phyloP scores from a whole-genome alignment of 2,888 invertebrate species.

The Sphaeridia pumilis region DNA sequence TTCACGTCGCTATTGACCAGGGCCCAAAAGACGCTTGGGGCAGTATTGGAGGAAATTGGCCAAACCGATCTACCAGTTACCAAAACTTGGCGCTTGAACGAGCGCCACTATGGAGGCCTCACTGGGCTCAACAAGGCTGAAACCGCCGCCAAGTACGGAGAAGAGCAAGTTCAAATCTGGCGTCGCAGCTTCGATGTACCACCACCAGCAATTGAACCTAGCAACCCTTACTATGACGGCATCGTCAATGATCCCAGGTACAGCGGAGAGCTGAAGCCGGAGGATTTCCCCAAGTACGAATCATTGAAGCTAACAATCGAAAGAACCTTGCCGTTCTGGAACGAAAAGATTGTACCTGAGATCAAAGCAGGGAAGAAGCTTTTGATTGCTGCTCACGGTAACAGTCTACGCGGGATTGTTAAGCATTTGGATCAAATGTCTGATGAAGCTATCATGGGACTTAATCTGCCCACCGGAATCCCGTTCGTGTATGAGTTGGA shows the following conservation, averaged over 20 bases:
- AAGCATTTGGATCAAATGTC: slow-evolving; percentile 69
- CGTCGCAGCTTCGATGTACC: slow-evolving; percentile 68
- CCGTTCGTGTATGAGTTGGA: slow-evolving; percentile 68
- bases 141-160: slow-evolving; percentile 73
- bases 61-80: slow-evolving; percentile 55
- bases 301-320: slow-evolving; percentile 70
- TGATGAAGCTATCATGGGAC: slow-evolving; percentile 58
- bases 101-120: slow-evolving; percentile 75
- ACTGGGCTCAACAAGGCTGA: slow-evolving; percentile 76
- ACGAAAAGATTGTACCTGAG: slow-evolving; percentile 67
- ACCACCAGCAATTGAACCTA: slow-evolving; percentile 66
- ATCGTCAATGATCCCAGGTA: slow-evolving; percentile 68
- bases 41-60: slow-evolving; percentile 54
- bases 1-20: slow-evolving; percentile 69
- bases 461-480: slow-evolving; percentile 68
- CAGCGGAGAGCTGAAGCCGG: slow-evolving; percentile 51
- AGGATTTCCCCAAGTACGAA: slow-evolving; percentile 69
- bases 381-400: slow-evolving; percentile 75
- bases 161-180: slow-evolving; percentile 75
- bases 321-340: slow-evolving; percentile 76
- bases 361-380: slow-evolving; percentile 66
- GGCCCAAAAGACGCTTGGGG: slow-evolving; percentile 59
- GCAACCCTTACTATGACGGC: slow-evolving; percentile 59
- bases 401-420: slow-evolving; percentile 71
- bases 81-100: slow-evolving; percentile 73